Conservation (phyloP, 2,113 vertebrate genomes). For the Crotalus helleri region DNA sequence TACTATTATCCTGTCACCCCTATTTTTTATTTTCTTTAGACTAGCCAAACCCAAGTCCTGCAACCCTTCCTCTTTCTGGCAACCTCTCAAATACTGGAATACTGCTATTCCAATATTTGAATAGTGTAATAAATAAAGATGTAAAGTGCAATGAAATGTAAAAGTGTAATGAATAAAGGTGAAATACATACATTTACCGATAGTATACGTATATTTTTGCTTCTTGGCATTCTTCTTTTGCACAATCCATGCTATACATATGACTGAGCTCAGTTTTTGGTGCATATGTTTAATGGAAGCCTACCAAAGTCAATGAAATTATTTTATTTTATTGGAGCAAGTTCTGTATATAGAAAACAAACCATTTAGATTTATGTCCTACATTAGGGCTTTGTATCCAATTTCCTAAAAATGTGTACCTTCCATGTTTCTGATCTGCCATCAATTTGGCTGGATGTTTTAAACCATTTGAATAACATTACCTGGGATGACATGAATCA, state of each 20-base stretch:
- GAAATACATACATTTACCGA: neutral
- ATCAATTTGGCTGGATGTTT: neutral
- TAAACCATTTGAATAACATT: neutral
- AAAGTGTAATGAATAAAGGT: neutral
- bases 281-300: neutral
- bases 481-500: neutral
- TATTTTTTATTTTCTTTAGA: no score
- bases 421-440: neutral
- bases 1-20: neutral
- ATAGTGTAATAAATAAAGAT: neutral
- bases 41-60: no score
- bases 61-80: no score
- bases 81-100: neutral
- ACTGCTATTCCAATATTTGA: neutral
- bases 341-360: neutral
- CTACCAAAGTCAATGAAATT: constrained; percentile 10
- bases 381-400: neutral
- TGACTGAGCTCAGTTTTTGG: neutral
- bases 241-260: neutral
- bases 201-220: neutral
- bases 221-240: neutral
- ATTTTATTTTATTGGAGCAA: constrained; percentile 9
- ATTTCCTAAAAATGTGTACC: neutral
- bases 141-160: no score
- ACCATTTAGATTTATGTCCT: neutral